phyloP scores from a whole-genome alignment of 2,888 invertebrate species.

The Anarsia innoxiella region DNA sequence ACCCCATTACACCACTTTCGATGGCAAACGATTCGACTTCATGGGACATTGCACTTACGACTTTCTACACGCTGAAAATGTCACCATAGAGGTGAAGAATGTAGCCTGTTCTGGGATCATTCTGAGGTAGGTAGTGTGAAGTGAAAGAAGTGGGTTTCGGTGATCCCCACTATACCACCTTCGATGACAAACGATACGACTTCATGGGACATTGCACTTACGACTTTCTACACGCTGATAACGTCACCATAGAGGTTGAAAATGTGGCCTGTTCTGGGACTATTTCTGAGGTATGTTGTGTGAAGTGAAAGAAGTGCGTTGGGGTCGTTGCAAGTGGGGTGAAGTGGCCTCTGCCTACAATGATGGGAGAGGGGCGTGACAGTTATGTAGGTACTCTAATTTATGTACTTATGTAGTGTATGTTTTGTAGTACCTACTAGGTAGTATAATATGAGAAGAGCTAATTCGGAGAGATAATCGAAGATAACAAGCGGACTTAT shows the following conservation, averaged over 20 bases:
- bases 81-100: slow-evolving; percentile 86
- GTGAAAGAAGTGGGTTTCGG: too few species aligned
- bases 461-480: too few species aligned
- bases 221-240: slow-evolving; percentile 81
- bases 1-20: slow-evolving; percentile 94
- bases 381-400: too few species aligned
- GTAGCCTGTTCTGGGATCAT: slow-evolving; percentile 87
- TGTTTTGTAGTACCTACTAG: too few species aligned
- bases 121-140: slow-evolving; percentile 80
- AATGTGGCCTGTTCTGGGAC: slow-evolving; percentile 88
- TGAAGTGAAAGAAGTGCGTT: too few species aligned
- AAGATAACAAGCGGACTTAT: too few species aligned
- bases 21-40: slow-evolving; percentile 90
- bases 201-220: slow-evolving; percentile 95
- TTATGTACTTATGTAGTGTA: too few species aligned
- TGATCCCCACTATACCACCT: too few species aligned
- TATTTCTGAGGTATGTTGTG: slow-evolving; percentile 84
- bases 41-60: slow-evolving; percentile 94
- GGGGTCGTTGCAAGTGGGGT: too few species aligned
- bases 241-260: slow-evolving; percentile 84
- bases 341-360: too few species aligned
- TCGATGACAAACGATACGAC: slow-evolving; percentile 90
- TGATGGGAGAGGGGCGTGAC: too few species aligned
- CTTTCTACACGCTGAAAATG: slow-evolving; percentile 80
- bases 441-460: too few species aligned